These are phyloP conservation scores for Megalopta genalis DNA, from an alignment of 1,140 invertebrate genomes.

Conservation along the genomic window DNA sequence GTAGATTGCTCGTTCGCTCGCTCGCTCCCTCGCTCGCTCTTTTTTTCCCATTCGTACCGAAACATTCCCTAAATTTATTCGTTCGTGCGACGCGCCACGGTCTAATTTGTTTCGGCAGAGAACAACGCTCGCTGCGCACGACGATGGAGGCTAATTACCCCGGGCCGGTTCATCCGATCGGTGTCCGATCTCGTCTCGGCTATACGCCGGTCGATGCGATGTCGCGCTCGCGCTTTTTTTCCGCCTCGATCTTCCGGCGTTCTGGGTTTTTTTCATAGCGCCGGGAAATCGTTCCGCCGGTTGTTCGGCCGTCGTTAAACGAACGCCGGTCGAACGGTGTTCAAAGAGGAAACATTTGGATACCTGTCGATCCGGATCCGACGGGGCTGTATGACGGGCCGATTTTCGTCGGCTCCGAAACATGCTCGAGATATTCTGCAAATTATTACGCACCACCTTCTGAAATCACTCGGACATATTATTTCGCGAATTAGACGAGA, in stretches of 20 bases:
- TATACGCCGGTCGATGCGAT: background rate
- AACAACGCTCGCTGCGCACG: slow-evolving; percentile 48
- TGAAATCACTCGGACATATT: too few relatives aligned
- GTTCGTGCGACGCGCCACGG: slow-evolving; percentile 57
- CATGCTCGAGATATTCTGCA: too few relatives aligned
- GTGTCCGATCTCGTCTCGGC: slow-evolving; percentile 55
- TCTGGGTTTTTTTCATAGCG: slow-evolving; percentile 14
- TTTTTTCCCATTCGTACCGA: slow-evolving; percentile 42
- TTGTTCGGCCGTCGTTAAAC: background rate
- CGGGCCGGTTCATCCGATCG: slow-evolving; percentile 41
- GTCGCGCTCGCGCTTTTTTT: background rate
- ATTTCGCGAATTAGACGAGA: too few relatives aligned
- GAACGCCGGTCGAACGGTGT: background rate
- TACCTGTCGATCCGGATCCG: background rate
- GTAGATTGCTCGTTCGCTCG: too few relatives aligned
- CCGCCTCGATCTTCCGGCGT: slow-evolving; percentile 9
- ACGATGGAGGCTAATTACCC: slow-evolving; percentile 61
- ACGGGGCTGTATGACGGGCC: background rate
- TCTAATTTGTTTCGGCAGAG: slow-evolving; percentile 64
- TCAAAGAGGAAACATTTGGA: background rate
- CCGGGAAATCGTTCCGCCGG: background rate
- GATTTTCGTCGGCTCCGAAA: background rate
- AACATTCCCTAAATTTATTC: slow-evolving; percentile 67
- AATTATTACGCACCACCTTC: too few relatives aligned
- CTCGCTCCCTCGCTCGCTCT: background rate